Conservation (phyloP, 2,888 invertebrate genomes). For the Ferdinandea cuprea region DNA sequence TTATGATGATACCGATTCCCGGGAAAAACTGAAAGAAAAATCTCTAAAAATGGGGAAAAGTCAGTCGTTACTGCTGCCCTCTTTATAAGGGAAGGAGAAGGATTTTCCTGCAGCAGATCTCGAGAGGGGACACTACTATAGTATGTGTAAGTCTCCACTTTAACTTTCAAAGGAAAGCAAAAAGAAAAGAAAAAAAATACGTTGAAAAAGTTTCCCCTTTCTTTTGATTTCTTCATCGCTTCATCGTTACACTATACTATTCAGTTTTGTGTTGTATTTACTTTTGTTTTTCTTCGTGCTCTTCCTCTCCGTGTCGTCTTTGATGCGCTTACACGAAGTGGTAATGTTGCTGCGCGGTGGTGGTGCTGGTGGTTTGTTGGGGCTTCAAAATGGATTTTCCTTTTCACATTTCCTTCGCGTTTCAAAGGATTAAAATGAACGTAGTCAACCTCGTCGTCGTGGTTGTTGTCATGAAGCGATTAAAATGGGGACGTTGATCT, state of each 20-base stretch:
- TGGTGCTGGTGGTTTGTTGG: slow-evolving; percentile 38
- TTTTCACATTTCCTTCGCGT: slow-evolving; percentile 53
- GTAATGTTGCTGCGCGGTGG: slow-evolving; percentile 2
- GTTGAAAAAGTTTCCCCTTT: slow-evolving; percentile 59
- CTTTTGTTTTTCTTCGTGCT: slow-evolving; percentile 44
- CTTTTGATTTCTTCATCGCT: slow-evolving; percentile 42
- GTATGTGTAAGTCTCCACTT: slow-evolving; percentile 56
- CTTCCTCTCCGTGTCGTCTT: slow-evolving; percentile 8
- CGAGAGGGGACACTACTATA: slow-evolving; percentile 2
- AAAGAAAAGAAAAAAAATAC: background rate
- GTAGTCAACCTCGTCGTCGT: slow-evolving; percentile 29
- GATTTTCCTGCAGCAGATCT: slow-evolving; percentile 39
- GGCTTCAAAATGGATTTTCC: slow-evolving; percentile 58
- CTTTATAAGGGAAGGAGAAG: slow-evolving; percentile 66
- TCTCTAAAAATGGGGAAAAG: slow-evolving; percentile 64
- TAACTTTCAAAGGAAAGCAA: slow-evolving; percentile 27
- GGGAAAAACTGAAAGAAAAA: slow-evolving; percentile 47
- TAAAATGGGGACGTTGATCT: slow-evolving; percentile 73
- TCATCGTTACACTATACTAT: slow-evolving; percentile 38
- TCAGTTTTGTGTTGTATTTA: slow-evolving; percentile 47
- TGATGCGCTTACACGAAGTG: slow-evolving; percentile 1
- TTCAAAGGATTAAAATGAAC: slow-evolving; percentile 65
- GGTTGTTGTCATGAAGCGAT: slow-evolving; percentile 41
- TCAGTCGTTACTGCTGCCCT: slow-evolving; percentile 44
- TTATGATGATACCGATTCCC: slow-evolving; percentile 47